Evolutionary conservation across 2,113 vertebrate genomes (phyloP).

Genomic region (Mesembrinibis cayennensis): DNA sequence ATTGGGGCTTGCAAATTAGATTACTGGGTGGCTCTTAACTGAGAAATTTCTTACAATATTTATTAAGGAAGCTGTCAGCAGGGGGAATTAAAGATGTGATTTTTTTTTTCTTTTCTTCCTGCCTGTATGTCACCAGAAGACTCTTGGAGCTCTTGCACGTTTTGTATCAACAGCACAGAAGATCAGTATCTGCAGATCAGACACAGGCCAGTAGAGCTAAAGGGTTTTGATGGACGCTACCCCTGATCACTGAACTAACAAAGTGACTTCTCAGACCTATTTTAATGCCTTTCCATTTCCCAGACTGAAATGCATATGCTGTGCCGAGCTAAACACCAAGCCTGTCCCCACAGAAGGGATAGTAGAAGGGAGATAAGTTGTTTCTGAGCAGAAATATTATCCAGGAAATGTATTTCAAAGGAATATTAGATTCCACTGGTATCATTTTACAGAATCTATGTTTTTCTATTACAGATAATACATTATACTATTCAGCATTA

Average conservation of each 20-base stretch:
- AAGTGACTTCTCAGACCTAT: neutral
- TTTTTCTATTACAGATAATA: slow-evolving; percentile 5
- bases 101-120: neutral
- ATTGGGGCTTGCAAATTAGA: slow-evolving; percentile 23
- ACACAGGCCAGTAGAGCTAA: neutral
- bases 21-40: slow-evolving; percentile 27
- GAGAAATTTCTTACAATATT: slow-evolving; percentile 41
- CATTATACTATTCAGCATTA: neutral
- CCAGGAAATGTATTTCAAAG: slow-evolving; percentile 18
- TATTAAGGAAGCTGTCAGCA: slow-evolving; percentile 48
- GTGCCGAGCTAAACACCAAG: neutral
- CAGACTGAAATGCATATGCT: neutral
- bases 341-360: neutral
- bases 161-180: neutral
- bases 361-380: neutral
- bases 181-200: neutral
- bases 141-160: neutral
- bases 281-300: neutral
- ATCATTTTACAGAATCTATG: slow-evolving; percentile 24
- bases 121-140: neutral
- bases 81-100: neutral
- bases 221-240: neutral
- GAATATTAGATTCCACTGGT: neutral
- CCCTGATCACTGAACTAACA: neutral
- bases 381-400: neutral